Evolutionary conservation across 2,888 invertebrate species (phyloP).

Genomic region (Andricus quercusramuli): DNA sequence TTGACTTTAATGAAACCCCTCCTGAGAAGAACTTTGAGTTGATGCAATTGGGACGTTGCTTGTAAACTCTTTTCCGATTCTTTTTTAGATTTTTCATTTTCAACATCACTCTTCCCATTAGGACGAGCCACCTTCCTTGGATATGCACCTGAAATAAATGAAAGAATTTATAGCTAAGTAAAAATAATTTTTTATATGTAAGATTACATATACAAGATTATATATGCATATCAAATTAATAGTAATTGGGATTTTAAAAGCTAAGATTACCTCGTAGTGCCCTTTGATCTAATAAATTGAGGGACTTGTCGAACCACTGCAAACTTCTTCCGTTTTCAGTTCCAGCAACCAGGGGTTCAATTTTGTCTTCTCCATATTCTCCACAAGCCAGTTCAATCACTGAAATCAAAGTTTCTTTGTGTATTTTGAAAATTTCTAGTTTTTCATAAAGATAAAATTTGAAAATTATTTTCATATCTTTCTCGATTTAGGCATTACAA

Average conservation of each 20-base stretch:
- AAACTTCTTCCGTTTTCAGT: slow-evolving; percentile 86
- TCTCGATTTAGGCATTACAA: no score
- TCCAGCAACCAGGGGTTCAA: slow-evolving; percentile 83
- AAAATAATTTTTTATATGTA: no score
- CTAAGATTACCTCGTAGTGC: slow-evolving; percentile 78
- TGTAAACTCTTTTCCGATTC: slow-evolving; percentile 77
- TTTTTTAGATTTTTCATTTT: neutral
- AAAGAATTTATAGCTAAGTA: neutral
- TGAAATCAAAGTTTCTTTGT: slow-evolving; percentile 75
- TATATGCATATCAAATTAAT: neutral
- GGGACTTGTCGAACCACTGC: slow-evolving; percentile 85
- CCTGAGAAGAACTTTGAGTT: slow-evolving; percentile 85
- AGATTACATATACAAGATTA: no score
- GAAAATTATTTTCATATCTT: no score
- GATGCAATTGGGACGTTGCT: slow-evolving; percentile 86
- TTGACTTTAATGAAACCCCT: slow-evolving; percentile 88
- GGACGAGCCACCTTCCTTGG: slow-evolving; percentile 45
- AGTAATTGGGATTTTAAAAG: neutral
- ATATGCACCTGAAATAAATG: slow-evolving; percentile 61
- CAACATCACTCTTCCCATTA: neutral
- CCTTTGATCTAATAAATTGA: slow-evolving; percentile 81
- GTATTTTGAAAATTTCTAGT: no score
- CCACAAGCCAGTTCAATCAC: slow-evolving; percentile 96
- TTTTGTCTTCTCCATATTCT: slow-evolving; percentile 90
- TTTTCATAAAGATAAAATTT: neutral